Conservation (phyloP, 2,113 vertebrate genomes). For the Delphinapterus leucas region DNA sequence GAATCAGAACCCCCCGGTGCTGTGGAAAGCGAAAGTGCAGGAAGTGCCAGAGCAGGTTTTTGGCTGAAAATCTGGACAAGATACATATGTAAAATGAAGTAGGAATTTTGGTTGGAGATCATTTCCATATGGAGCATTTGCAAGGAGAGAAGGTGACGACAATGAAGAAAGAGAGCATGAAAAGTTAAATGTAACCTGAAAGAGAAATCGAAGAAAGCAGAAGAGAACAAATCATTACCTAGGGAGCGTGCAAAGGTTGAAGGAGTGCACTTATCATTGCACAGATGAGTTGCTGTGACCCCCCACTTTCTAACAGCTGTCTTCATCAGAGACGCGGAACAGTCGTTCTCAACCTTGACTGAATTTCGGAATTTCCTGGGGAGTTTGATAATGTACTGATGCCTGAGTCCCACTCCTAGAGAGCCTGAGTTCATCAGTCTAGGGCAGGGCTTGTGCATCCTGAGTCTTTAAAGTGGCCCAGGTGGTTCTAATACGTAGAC, state of each 20-base stretch:
- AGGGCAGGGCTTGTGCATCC: background rate
- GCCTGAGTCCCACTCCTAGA: background rate
- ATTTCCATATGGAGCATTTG: background rate
- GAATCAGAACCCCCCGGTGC: background rate
- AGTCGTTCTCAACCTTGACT: background rate
- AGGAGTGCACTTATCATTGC: fast-evolving
- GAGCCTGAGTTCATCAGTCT: background rate
- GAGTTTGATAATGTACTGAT: background rate
- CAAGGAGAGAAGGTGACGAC: background rate
- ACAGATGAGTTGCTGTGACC: background rate
- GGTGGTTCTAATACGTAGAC: fast-evolving
- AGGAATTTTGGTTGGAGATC: background rate
- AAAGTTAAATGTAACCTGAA: background rate
- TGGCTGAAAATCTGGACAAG: background rate
- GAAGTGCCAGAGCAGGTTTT: background rate
- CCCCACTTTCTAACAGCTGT: background rate
- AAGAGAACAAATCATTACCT: background rate
- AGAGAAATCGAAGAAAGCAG: background rate
- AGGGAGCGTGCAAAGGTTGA: background rate
- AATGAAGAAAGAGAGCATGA: background rate
- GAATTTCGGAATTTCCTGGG: background rate
- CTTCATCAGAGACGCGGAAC: fast-evolving
- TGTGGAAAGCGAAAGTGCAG: background rate
- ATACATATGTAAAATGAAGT: background rate
- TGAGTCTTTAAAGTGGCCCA: too few relatives aligned